Evolutionary conservation across 2,888 invertebrate genomes (phyloP), one percentile per base, ranked within the genome.

Genomic region (Sesamia inferens): DNA sequence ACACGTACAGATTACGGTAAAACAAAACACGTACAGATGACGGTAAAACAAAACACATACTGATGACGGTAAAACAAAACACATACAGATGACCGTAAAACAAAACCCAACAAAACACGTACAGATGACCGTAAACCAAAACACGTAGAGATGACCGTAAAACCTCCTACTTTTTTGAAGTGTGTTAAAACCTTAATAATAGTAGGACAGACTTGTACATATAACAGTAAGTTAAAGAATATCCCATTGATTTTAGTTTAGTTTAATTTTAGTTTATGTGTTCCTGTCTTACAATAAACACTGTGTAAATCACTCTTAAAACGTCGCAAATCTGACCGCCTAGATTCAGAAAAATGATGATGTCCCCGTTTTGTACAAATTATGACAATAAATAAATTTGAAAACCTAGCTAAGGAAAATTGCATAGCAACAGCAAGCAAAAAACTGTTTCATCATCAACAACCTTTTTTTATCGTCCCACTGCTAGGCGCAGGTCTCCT

Each of bases 401-500:
- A 54, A n/a, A 54, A 61, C 13, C 22, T 13, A 24, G 24, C 7
- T 24, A 48, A 8, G 19, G 13, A 48, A 3, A 65, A 48, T 65
- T 31, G 64, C 64, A 64, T 31, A 3, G 24, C n/a, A 68, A 55
- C 14, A 68, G 19, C n/a, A n/a, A n/a, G n/a, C n/a, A n/a, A n/a
- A n/a, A n/a, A n/a, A n/a, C n/a, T n/a, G n/a, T n/a, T n/a, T n/a
- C n/a, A n/a, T n/a, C n/a, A n/a, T n/a, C n/a, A n/a, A n/a, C n/a
- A n/a, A n/a, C n/a, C n/a, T n/a, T n/a, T n/a, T n/a, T n/a, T n/a
- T n/a, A n/a, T n/a, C n/a, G n/a, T n/a, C n/a, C n/a, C n/a, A n/a
- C n/a, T n/a, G n/a, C n/a, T n/a, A n/a, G n/a, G n/a, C n/a, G n/a
- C n/a, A n/a, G n/a, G n/a, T n/a, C n/a, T n/a, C n/a, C n/a, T n/a